phyloP scores from a whole-genome alignment of 2,113 vertebrate species.

The Pangasianodon gigas region DNA sequence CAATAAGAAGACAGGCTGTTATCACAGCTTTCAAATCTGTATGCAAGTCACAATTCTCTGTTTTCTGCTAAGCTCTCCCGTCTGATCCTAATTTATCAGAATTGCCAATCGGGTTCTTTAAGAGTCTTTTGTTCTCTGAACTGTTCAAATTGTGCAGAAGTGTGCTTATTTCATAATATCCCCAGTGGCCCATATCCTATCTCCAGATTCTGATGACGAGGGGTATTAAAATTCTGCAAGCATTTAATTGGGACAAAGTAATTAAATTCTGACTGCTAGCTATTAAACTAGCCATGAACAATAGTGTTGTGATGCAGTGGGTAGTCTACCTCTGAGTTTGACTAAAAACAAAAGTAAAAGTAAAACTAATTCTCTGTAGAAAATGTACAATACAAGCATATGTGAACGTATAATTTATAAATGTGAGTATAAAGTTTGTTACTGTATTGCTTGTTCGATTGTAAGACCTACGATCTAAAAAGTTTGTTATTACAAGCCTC shows the following conservation, averaged over 20 bases:
- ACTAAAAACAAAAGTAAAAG: not conserved
- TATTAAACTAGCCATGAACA: not conserved
- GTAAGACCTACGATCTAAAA: not conserved
- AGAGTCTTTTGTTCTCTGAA: constrained; percentile 7
- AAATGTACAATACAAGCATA: too few species aligned
- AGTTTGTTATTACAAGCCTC: not conserved
- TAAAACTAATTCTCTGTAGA: not conserved
- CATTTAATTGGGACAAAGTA: constrained; percentile 23
- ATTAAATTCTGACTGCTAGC: constrained; percentile 10
- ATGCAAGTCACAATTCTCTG: constrained; percentile 21
- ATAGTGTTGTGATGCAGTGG: not conserved
- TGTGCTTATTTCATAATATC: constrained; percentile 5
- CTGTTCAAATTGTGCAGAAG: constrained; percentile 6
- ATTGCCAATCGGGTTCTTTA: not conserved
- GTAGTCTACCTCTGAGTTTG: not conserved
- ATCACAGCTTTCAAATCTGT: not conserved
- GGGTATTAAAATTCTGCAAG: constrained; percentile 5
- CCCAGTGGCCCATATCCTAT: not conserved
- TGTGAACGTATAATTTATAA: not conserved
- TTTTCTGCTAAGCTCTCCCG: not conserved
- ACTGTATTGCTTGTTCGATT: not conserved
- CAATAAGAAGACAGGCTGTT: not conserved
- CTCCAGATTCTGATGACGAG: constrained; percentile 1
- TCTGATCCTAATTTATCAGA: constrained; percentile 12
- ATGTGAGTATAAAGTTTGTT: not conserved